These are phyloP conservation scores for Leptinotarsa peninsularis DNA, from an alignment of 2,888 invertebrate species.

Conservation along the genomic window DNA sequence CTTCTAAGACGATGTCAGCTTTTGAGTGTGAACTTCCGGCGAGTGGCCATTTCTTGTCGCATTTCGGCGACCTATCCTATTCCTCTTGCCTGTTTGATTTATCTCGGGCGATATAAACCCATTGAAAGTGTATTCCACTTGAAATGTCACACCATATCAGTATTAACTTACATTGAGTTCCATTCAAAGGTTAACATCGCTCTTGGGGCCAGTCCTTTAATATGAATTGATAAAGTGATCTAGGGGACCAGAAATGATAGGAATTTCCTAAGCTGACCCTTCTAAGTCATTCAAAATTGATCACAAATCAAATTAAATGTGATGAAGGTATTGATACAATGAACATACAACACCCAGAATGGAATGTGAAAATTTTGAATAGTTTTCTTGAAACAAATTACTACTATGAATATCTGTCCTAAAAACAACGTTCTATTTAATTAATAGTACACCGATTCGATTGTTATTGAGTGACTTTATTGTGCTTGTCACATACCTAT, in stretches of 20 bases:
- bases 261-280: constrained; percentile 11
- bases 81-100: constrained; percentile 8
- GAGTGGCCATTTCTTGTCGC: constrained; percentile 10
- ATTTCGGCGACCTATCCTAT: neutral
- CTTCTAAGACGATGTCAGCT: constrained; percentile 14
- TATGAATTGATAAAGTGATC: constrained; percentile 1
- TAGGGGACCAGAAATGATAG: neutral
- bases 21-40: constrained; percentile 13
- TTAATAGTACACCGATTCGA: no score
- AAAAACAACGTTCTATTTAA: no score
- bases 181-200: neutral
- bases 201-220: neutral
- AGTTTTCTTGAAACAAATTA: no score
- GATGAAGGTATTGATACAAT: neutral
- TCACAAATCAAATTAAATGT: neutral
- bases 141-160: constrained; percentile 13
- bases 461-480: no score
- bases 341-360: neutral
- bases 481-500: no score
- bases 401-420: no score
- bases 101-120: neutral
- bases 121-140: constrained; percentile 12
- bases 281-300: constrained; percentile 4
- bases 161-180: neutral
- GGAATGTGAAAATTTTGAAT: no score